Evolutionary conservation across 1,140 invertebrate genomes (phyloP).

Genomic region (Trichomalopsis sarcophagae): DNA sequence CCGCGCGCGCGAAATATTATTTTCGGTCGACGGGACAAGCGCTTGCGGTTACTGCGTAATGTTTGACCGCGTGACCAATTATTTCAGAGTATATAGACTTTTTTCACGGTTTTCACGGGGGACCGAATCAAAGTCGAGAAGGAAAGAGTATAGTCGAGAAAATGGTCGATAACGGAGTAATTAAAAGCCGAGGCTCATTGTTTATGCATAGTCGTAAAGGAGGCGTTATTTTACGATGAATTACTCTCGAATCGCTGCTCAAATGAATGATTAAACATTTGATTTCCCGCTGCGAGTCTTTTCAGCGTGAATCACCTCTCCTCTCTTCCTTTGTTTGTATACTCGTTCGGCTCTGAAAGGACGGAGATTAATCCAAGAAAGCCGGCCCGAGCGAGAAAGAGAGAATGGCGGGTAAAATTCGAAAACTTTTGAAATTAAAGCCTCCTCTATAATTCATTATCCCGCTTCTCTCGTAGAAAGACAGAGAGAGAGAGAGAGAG

Average conservation of each 20-base stretch:
- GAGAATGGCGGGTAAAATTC: not conserved
- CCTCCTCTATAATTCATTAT: conserved; percentile 18
- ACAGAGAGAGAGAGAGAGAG: too few species aligned
- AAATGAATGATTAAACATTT: conserved; percentile 38
- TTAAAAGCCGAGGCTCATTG: not conserved
- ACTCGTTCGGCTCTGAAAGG: not conserved
- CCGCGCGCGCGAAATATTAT: not conserved
- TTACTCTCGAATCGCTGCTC: not conserved
- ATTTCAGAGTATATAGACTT: too few species aligned
- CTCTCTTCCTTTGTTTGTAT: not conserved
- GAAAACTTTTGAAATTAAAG: conserved; percentile 41
- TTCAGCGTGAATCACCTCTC: not conserved
- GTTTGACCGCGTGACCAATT: too few species aligned
- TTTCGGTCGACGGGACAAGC: not conserved
- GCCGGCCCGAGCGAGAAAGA: too few species aligned
- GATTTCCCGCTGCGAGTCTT: conserved; percentile 25
- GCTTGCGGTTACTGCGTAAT: too few species aligned
- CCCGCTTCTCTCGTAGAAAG: not conserved
- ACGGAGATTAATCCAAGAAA: conserved; percentile 30
- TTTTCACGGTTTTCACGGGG: too few species aligned
- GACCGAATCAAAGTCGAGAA: too few species aligned
- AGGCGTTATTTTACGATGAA: not conserved
- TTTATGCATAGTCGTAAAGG: not conserved
- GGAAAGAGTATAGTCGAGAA: too few species aligned
- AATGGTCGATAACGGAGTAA: too few species aligned